A percentile compares a stretch with the other conserved stretches of the same genome.
Evolutionary conservation across 2,888 invertebrate genomes (phyloP).

Genomic region (Helicoverpa assulta): DNA sequence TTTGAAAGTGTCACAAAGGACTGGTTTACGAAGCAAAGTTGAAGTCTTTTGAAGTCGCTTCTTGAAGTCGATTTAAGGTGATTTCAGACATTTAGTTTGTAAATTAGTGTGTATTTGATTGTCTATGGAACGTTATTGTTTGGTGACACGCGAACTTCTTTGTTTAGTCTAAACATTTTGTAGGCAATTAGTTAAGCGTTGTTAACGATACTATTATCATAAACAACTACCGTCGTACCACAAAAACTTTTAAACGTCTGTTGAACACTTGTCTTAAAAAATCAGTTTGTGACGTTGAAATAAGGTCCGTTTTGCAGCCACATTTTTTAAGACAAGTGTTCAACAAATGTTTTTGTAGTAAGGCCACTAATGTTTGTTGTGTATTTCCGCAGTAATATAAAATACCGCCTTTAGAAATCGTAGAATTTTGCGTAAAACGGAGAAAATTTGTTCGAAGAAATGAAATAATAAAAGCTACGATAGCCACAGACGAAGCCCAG

Average conservation of each 20-base stretch:
- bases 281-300: too few relatives aligned
- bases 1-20: slow-evolving; percentile 47
- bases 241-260: too few relatives aligned
- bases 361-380: not conserved
- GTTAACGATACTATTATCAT: not conserved
- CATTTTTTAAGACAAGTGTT: too few relatives aligned
- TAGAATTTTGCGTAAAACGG: not conserved
- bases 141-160: slow-evolving; percentile 20
- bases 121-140: slow-evolving; percentile 9
- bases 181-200: not conserved
- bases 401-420: not conserved
- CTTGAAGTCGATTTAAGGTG: slow-evolving; percentile 11
- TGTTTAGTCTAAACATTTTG: slow-evolving; percentile 9
- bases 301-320: too few relatives aligned
- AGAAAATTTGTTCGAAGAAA: too few relatives aligned
- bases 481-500: too few relatives aligned
- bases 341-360: too few relatives aligned
- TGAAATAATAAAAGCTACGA: not conserved
- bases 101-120: slow-evolving; percentile 9
- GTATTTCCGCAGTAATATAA: not conserved
- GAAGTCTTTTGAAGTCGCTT: slow-evolving; percentile 26
- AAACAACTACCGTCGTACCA: not conserved
- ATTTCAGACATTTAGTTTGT: slow-evolving; percentile 10
- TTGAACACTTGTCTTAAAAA: too few relatives aligned
- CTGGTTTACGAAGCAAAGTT: slow-evolving; percentile 44